These are phyloP conservation scores for Pandion haliaetus DNA, from an alignment of 2,113 vertebrate species.

Conservation along the genomic window DNA sequence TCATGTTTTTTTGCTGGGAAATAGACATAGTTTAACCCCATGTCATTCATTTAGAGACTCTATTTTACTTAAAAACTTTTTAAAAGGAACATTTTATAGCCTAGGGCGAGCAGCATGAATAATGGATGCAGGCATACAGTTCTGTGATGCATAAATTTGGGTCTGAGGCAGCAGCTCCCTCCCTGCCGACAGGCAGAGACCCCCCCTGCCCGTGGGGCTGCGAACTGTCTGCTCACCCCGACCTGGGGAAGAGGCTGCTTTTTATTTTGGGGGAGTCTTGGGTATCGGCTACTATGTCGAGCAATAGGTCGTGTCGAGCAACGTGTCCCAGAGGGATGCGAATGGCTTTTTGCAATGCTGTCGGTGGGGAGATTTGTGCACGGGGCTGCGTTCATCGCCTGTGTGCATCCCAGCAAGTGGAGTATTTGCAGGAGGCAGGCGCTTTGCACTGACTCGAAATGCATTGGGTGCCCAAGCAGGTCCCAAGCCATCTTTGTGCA, in stretches of 20 bases:
- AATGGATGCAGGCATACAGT: neutral
- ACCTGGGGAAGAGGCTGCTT: neutral
- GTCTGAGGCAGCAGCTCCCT: neutral
- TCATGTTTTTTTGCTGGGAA: neutral
- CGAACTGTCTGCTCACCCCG: neutral
- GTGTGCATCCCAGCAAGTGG: rapidly evolving
- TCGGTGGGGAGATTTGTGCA: rapidly evolving
- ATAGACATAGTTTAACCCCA: neutral
- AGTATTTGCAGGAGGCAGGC: neutral
- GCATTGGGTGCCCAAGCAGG: rapidly evolving
- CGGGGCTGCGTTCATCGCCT: rapidly evolving
- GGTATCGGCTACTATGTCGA: rapidly evolving
- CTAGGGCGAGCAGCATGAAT: neutral
- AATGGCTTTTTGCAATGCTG: neutral
- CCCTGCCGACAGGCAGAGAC: rapidly evolving
- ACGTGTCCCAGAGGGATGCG: neutral
- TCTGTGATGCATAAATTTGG: neutral
- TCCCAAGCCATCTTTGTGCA: rapidly evolving
- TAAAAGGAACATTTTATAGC: neutral
- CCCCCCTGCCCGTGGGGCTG: rapidly evolving
- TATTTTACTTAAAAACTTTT: constrained; percentile 6
- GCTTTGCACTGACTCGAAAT: rapidly evolving
- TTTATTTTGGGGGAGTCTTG: neutral
- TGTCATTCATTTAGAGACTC: neutral
- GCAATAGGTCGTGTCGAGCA: neutral